phyloP scores from a whole-genome alignment of 1,140 invertebrate species.

The Scaptomyza montana region DNA sequence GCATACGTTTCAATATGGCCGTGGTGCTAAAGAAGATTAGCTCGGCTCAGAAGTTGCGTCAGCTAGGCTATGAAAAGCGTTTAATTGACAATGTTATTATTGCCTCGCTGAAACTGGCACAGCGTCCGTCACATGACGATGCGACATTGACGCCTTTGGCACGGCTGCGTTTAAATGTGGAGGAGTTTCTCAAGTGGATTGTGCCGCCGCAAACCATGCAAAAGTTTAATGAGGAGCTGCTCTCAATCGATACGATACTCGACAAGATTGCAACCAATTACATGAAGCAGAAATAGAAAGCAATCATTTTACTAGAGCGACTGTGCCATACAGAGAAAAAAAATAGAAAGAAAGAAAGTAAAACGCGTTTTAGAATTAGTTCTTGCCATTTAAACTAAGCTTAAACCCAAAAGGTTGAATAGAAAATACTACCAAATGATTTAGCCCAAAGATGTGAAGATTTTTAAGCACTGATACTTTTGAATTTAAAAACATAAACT shows the following conservation, averaged over 20 bases:
- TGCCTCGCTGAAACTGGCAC: constrained; percentile 90
- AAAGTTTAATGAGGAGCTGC: constrained; percentile 89
- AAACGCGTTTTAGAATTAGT: constrained; percentile 55
- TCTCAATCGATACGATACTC: constrained; percentile 90
- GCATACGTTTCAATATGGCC: constrained; percentile 90
- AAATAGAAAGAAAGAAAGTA: background rate
- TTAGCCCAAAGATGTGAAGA: constrained; percentile 64
- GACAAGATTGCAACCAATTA: constrained; percentile 85
- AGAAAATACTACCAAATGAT: constrained; percentile 59
- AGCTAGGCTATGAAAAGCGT: constrained; percentile 91
- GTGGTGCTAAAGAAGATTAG: constrained; percentile 92
- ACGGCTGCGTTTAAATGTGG: constrained; percentile 88
- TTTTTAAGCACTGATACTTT: constrained; percentile 37
- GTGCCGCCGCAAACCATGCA: constrained; percentile 91
- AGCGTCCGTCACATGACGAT: constrained; percentile 87
- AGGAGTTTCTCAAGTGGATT: constrained; percentile 91
- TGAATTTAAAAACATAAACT: constrained; percentile 37
- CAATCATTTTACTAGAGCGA: constrained; percentile 4
- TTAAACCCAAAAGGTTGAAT: constrained; percentile 38
- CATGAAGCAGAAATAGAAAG: constrained; percentile 75
- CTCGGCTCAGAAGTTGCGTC: constrained; percentile 89
- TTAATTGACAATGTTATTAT: constrained; percentile 92
- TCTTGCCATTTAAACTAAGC: constrained; percentile 71
- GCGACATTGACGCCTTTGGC: constrained; percentile 85
- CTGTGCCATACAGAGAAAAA: constrained; percentile 62